Evolutionary conservation across 1,140 invertebrate genomes (phyloP), one percentile per base, ranked within the genome.

Genomic region (Forficula auricularia): DNA sequence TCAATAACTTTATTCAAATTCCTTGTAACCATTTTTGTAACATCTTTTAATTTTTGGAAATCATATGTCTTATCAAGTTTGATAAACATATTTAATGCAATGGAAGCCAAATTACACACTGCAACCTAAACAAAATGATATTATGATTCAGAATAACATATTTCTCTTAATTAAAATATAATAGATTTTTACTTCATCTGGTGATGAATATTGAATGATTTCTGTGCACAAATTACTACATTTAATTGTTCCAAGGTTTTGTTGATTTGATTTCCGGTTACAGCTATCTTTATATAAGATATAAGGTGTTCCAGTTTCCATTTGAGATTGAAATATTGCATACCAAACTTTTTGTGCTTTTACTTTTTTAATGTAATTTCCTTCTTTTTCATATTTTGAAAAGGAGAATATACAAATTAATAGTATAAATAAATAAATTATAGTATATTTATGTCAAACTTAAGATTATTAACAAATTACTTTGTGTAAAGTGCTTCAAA

Each of bases 1-100:
- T 99, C 92, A 44, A 99, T 98, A 27, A 98, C 85, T 67, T 88
- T 95, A 62, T 99, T 97, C 31, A 99, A 65, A 66, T 99, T 99
- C 52, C 66, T 72, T 0, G 91, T 88, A 2, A 89, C 76, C 10
- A 82, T 79, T 70, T 95, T 92, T 0, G 85, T 77, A 0, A 98
- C 79, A 49, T 82, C 67, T 55, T 83, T 84, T 3, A 99, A 65
- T 57, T 90, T 88, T 2, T 71, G 52, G 60, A 98, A 98, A 59
- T 99, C 85, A 57, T 80, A 98, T 0, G 70, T 79, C 30, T 63
- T 65, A 38, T 78, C 71, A 3, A 72, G 54, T 45, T 77, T 79
- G 0, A 98, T 87, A 67, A 88, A 99, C 77, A 87, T 88, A 57
- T 94, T 96, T 0, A 99, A 65, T n/a, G 95, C 92, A 50, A 99